Conservation (phyloP, 2,797 vertebrate species). For the Tamandua tetradactyla region DNA sequence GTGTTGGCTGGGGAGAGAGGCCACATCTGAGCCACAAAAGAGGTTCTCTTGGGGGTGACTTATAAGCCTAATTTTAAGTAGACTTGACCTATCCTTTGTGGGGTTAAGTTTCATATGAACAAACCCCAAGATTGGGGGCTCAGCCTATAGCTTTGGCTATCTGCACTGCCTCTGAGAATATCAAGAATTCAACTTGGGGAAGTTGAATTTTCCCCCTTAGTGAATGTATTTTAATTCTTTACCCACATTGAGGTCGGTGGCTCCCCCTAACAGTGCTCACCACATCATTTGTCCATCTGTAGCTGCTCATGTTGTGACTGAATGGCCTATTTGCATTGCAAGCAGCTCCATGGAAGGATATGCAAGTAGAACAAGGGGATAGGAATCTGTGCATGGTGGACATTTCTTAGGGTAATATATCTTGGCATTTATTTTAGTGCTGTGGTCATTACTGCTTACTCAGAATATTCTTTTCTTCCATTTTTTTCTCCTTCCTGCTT, state of each 20-base stretch:
- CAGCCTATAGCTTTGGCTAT: too few species aligned
- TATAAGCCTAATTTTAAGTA: too few species aligned
- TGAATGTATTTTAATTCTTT: neutral
- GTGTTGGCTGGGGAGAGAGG: too few species aligned
- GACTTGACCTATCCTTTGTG: too few species aligned
- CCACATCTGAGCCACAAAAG: too few species aligned
- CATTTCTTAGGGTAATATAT: conserved; percentile 16
- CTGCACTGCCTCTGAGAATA: too few species aligned
- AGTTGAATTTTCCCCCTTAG: too few species aligned
- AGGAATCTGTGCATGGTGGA: neutral
- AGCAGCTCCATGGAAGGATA: neutral
- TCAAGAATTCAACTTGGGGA: too few species aligned
- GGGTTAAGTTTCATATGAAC: too few species aligned
- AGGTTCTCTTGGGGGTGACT: too few species aligned
- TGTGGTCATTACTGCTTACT: neutral
- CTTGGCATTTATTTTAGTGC: neutral
- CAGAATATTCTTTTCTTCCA: neutral
- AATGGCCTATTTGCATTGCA: neutral
- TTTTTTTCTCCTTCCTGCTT: neutral
- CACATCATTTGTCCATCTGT: neutral
- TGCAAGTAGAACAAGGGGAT: neutral
- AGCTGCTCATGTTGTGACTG: neutral
- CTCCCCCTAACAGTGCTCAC: neutral
- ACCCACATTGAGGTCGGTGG: neutral
- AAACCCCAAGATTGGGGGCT: too few species aligned